Conservation (phyloP, 1,140 invertebrate species). For the Procambarus virginalis region DNA sequence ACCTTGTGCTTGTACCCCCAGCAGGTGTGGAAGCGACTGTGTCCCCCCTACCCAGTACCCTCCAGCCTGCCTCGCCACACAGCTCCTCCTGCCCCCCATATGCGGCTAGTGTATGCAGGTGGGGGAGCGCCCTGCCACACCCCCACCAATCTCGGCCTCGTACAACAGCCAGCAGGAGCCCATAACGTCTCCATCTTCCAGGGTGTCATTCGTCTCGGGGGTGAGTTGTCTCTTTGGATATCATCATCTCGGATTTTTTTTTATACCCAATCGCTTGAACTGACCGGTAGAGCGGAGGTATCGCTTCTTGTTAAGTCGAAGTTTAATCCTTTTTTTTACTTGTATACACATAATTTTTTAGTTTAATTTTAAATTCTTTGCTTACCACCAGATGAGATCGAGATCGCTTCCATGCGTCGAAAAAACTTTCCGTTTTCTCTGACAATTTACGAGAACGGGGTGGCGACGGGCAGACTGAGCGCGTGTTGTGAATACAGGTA, state of each 20-base stretch:
- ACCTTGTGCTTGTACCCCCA: background rate
- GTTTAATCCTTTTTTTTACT: too few relatives aligned
- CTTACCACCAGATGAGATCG: constrained; percentile 44
- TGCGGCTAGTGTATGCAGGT: constrained; percentile 56
- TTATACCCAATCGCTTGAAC: too few relatives aligned
- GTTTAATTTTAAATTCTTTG: too few relatives aligned
- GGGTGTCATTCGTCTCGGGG: constrained; percentile 35
- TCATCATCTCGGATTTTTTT: too few relatives aligned
- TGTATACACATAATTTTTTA: too few relatives aligned
- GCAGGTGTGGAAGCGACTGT: constrained; percentile 55
- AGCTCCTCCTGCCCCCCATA: constrained; percentile 22
- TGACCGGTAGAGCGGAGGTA: too few relatives aligned
- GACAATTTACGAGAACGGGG: constrained; percentile 61
- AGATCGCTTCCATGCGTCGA: constrained; percentile 54
- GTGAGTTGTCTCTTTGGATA: background rate
- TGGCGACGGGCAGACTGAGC: constrained; percentile 50
- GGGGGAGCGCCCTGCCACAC: constrained; percentile 57
- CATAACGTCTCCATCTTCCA: constrained; percentile 58
- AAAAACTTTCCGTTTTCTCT: constrained; percentile 59
- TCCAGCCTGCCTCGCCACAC: constrained; percentile 14
- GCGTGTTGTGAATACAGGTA: constrained; percentile 64
- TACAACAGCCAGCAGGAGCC: constrained; percentile 51
- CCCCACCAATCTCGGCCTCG: constrained; percentile 37
- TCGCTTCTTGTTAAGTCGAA: too few relatives aligned
- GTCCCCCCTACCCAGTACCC: constrained; percentile 35